Base-by-base conservation (phyloP, 2,113 vertebrate genomes). In the Seriola quinqueradiata region DNA sequence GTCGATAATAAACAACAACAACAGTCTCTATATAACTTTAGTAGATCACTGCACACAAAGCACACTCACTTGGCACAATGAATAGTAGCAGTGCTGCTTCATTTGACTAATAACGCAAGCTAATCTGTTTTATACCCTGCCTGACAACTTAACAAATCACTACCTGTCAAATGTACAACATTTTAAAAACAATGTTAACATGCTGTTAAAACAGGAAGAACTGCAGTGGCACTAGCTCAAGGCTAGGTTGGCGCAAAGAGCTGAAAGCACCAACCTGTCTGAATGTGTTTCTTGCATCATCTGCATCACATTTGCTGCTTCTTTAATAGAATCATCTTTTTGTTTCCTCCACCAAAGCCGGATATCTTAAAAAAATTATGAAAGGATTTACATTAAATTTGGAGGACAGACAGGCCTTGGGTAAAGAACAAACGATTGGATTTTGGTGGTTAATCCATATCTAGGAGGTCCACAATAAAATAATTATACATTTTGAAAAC, bases 251-350 rank as follows among this genome's bases (percentile, higher is more conserved):
- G 50, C 4, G 23, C 67, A 57, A 58, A 38, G 77, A 28, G 58
- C 66, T 77, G 67, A 79, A 54, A 75, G 70, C 42, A 17, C 25
- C 48, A 3, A 70, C n/a, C 68, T 65, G 46, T 38, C 44, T 77
- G 34, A 75, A 60, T 65, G 54, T 34, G n/a, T 52, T 50, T 55
- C 54, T 78, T 70, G 32, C 60, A 8, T 34, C 42, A 65, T 21
- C 9, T 38, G 19, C 64, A 59, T 65, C n/a, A 65, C 13, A 60
- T 59, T 38, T 12, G 5, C 1, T 9, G 17, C 0, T 25, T 23
- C 21, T 32, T 36, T 68, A 36, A 23, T 14, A 4, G 1, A 28
- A 48, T 21, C 3, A 11, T 60, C 1, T 25, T 48, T 57, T 69
- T 63, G n/a, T 77, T 50, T 7, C 55, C 25, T 54, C 10, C 44